Percentiles rank a stretch among this genome's conserved stretches.
Conservation (phyloP, 2,113 vertebrate species). For the Sebastes fasciatus region DNA sequence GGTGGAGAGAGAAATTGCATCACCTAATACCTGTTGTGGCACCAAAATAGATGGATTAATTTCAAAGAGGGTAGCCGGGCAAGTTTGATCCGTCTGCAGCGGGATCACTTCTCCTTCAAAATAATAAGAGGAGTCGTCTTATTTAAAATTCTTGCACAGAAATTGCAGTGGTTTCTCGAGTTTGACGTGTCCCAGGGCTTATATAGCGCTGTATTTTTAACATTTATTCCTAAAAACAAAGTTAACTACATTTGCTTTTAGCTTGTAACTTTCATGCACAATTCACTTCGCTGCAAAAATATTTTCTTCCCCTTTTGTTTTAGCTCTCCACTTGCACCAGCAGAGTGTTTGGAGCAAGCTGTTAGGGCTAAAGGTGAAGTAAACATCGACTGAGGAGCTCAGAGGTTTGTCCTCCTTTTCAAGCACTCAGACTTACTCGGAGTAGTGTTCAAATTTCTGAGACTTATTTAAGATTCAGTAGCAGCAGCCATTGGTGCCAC, state of each 20-base stretch:
- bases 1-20: constrained; percentile 65
- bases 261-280: background rate
- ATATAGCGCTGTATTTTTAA: background rate
- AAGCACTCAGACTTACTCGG: background rate
- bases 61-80: constrained; percentile 43
- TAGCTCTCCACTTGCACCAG: background rate
- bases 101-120: constrained; percentile 10
- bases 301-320: background rate
- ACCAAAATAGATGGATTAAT: constrained; percentile 64
- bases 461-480: background rate
- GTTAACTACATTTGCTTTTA: background rate
- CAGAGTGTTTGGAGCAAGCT: constrained; percentile 19
- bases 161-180: background rate
- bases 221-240: background rate
- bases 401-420: constrained; percentile 17
- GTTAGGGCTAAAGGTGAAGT: constrained; percentile 34
- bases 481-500: background rate
- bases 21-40: constrained; percentile 68
- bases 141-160: constrained; percentile 3
- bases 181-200: background rate
- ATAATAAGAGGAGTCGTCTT: background rate
- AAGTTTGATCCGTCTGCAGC: constrained; percentile 36
- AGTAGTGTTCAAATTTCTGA: background rate
- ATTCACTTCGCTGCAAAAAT: background rate
- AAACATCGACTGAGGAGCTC: constrained; percentile 17